These are phyloP conservation scores for Pangasius macronema DNA, from an alignment of 2,797 vertebrate genomes.

Conservation along the genomic window DNA sequence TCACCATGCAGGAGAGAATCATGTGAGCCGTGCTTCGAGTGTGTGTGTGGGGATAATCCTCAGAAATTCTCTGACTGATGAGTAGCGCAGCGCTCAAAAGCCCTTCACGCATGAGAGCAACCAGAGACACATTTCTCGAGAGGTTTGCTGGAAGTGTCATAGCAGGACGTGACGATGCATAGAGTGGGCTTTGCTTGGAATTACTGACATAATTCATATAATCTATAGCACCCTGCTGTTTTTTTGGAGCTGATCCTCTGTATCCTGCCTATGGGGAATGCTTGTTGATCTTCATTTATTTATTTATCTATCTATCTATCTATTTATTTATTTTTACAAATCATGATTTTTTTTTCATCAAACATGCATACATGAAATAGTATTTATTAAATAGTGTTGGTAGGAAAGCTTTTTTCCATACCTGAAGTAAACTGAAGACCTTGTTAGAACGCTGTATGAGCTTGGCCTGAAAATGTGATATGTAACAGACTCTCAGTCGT, in stretches of 20 bases:
- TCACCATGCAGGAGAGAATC: conserved; percentile 12
- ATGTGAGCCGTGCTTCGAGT: conserved; percentile 30
- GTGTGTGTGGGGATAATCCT: conserved; percentile 67
- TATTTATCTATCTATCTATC: too few relatives aligned
- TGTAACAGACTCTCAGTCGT: conserved; percentile 53
- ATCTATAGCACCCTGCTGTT: conserved; percentile 31
- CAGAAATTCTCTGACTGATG: conserved; percentile 74
- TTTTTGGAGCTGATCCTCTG: conserved; percentile 18
- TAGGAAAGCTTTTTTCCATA: neutral
- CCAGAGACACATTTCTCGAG: conserved; percentile 57
- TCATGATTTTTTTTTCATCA: too few relatives aligned
- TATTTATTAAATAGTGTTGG: neutral
- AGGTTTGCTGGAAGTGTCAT: conserved; percentile 52
- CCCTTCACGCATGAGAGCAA: conserved; percentile 72
- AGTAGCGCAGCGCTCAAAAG: conserved; percentile 71
- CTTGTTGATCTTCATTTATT: neutral
- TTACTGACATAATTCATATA: conserved; percentile 23
- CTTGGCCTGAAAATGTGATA: neutral
- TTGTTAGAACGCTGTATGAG: neutral
- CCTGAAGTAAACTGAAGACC: neutral
- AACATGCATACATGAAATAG: neutral
- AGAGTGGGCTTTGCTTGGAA: conserved; percentile 11
- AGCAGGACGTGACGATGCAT: conserved; percentile 27
- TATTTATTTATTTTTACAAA: too few relatives aligned
- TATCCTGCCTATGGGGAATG: conserved; percentile 8